These are phyloP conservation scores for Amia ocellicauda DNA, from an alignment of 2,113 vertebrate genomes.

Conservation along the genomic window DNA sequence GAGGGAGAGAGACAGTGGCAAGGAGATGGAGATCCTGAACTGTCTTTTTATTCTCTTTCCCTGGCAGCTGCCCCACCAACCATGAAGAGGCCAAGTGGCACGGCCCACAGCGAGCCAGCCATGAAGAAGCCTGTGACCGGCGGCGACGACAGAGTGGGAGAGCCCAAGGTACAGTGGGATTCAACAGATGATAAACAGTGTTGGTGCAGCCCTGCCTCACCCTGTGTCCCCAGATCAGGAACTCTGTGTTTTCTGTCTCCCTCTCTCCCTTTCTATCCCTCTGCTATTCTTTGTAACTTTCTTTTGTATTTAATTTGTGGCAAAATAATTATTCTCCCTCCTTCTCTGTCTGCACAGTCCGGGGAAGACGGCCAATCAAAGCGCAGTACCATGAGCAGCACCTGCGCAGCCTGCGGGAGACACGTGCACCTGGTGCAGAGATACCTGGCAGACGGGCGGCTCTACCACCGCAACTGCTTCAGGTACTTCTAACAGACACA, in stretches of 20 bases:
- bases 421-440: conserved; percentile 95
- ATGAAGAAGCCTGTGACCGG: conserved; percentile 50
- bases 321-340: conserved; percentile 25
- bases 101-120: conserved; percentile 48
- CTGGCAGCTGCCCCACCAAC: conserved; percentile 65
- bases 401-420: conserved; percentile 77
- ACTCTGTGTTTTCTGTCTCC: conserved; percentile 47
- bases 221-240: no score
- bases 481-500: conserved; percentile 63
- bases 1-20: conserved; percentile 17
- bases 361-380: conserved; percentile 26
- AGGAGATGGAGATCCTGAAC: not conserved
- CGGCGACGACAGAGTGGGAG: conserved; percentile 41
- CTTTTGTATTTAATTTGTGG: conserved; percentile 1
- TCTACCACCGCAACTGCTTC: conserved; percentile 97
- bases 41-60: conserved; percentile 31
- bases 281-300: not conserved
- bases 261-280: conserved; percentile 16
- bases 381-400: conserved; percentile 72
- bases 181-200: no score
- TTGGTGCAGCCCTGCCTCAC: no score
- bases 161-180: conserved; percentile 53
- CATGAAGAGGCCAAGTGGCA: conserved; percentile 64
- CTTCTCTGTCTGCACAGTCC: conserved; percentile 22
- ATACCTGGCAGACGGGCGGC: conserved; percentile 82